phyloP scores from a whole-genome alignment of 2,797 vertebrate species.

The Anguilla obscura region DNA sequence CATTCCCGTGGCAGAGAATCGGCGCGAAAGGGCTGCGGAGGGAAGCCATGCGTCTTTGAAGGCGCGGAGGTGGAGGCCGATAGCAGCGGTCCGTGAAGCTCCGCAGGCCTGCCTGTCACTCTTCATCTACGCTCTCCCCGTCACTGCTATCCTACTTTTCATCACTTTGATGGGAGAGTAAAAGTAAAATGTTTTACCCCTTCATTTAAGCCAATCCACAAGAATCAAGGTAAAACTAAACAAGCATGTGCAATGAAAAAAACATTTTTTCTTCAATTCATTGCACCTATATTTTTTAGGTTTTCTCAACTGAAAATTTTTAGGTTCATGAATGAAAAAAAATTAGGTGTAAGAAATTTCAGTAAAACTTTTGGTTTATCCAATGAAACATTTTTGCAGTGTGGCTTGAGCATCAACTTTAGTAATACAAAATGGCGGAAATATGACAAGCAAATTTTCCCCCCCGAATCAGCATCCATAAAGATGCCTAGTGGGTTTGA shows the following conservation, averaged over 20 bases:
- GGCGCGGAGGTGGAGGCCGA: constrained; percentile 31
- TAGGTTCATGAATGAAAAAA: too few relatives aligned
- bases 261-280: too few relatives aligned
- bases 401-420: background rate
- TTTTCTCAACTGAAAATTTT: too few relatives aligned
- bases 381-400: too few relatives aligned
- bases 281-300: too few relatives aligned
- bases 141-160: background rate
- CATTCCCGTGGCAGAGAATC: constrained; percentile 6
- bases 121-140: constrained; percentile 34
- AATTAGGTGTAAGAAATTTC: too few relatives aligned
- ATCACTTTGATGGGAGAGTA: background rate
- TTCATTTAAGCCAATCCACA: background rate
- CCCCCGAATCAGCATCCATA: background rate
- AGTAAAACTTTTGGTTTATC: too few relatives aligned
- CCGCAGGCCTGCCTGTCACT: constrained; percentile 26
- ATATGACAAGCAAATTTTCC: background rate
- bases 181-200: background rate
- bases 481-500: background rate
- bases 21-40: background rate
- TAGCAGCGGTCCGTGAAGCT: constrained; percentile 34
- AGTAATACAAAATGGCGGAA: background rate
- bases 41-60: constrained; percentile 18
- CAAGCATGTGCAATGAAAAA: background rate
- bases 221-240: background rate